Percentiles rank a stretch among this genome's conserved stretches.
These are phyloP conservation scores for Cheilosia pagana DNA, from an alignment of 2,888 invertebrate species.

Conservation along the genomic window DNA sequence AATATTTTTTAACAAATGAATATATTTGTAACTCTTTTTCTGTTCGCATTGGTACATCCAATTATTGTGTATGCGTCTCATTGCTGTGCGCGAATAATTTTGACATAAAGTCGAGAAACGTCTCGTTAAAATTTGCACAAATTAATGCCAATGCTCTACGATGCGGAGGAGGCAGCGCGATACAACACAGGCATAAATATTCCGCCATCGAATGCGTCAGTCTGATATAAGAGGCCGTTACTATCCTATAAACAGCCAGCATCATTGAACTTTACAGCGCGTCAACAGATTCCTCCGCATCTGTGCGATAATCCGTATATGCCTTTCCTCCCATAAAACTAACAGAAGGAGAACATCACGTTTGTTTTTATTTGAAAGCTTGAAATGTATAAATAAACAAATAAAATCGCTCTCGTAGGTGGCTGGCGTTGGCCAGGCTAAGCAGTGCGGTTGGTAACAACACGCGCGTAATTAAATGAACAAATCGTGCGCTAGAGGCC, in stretches of 20 bases:
- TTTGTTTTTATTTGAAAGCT: too few relatives aligned
- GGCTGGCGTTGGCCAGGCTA: background rate
- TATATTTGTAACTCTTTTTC: constrained; percentile 14
- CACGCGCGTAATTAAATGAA: background rate
- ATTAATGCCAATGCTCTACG: background rate
- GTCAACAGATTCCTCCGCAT: background rate
- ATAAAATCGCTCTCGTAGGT: too few relatives aligned
- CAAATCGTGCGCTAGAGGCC: background rate
- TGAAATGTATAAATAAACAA: too few relatives aligned
- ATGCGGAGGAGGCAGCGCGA: constrained; percentile 6
- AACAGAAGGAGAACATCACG: background rate
- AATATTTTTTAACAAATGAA: background rate
- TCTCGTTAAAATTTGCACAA: background rate
- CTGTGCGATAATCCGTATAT: background rate
- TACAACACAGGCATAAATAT: constrained; percentile 1
- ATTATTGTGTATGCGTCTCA: background rate
- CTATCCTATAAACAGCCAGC: background rate
- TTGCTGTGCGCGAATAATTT: constrained; percentile 17
- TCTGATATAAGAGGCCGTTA: constrained; percentile 19
- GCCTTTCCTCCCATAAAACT: background rate
- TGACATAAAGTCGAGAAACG: background rate
- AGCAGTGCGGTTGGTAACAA: background rate
- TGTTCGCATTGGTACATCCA: background rate
- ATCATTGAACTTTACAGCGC: constrained; percentile 26
- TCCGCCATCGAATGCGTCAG: constrained; percentile 25